Evolutionary conservation across 1,140 invertebrate genomes (phyloP).

Genomic region (Heliothis subflexa): DNA sequence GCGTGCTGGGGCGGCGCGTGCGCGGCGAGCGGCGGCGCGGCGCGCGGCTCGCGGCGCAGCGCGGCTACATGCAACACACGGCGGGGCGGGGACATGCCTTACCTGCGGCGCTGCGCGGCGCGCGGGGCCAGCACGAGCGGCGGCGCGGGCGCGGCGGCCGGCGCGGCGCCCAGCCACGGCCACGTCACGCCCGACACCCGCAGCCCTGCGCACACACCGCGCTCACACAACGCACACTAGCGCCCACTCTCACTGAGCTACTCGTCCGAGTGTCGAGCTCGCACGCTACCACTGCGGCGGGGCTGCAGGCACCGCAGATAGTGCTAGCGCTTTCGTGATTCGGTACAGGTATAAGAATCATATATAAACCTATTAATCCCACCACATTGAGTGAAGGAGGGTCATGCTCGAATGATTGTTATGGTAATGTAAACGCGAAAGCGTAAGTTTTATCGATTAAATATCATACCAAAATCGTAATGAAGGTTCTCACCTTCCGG

Average conservation of each 20-base stretch:
- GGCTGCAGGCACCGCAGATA: constrained; percentile 1
- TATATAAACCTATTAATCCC: constrained; percentile 78
- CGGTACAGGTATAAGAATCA: constrained; percentile 53
- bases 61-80: constrained; percentile 84
- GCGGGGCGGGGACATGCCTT: constrained; percentile 74
- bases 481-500: constrained; percentile 91
- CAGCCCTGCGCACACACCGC: constrained; percentile 86
- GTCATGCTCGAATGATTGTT: constrained; percentile 82
- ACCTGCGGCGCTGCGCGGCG: constrained; percentile 86
- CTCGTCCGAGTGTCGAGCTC: not conserved
- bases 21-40: constrained; percentile 85
- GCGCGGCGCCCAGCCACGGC: constrained; percentile 86
- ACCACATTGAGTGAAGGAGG: constrained; percentile 79
- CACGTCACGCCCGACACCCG: constrained; percentile 87
- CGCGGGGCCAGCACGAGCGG: constrained; percentile 85
- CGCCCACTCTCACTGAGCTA: not conserved
- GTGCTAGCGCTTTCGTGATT: not conserved
- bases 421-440: constrained; percentile 80
- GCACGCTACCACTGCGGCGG: not conserved
- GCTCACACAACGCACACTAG: constrained; percentile 43
- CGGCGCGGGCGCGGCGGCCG: constrained; percentile 85
- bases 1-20: constrained; percentile 80
- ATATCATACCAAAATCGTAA: constrained; percentile 55
- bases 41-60: constrained; percentile 82
- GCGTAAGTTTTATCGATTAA: constrained; percentile 66